phyloP scores from a whole-genome alignment of 1,140 invertebrate species.

The Panagrolaimus sp. region DNA sequence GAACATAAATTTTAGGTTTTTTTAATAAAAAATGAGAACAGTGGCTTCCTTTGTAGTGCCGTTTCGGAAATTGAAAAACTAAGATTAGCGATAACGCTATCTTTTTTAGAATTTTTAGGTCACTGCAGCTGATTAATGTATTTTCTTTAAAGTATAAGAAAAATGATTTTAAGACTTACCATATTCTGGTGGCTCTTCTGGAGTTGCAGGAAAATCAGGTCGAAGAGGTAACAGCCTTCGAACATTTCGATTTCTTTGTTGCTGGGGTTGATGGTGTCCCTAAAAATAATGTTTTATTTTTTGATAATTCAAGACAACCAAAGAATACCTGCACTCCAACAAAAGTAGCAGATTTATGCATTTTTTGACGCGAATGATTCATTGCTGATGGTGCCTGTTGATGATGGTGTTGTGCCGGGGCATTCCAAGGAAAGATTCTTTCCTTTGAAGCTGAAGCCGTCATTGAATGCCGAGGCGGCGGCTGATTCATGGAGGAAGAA shows the following conservation, averaged over 20 bases:
- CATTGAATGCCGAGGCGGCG: too few species aligned
- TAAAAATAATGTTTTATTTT: not conserved
- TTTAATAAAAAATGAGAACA: too few species aligned
- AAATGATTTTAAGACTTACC: not conserved
- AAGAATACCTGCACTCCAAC: not conserved
- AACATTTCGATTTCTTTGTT: not conserved
- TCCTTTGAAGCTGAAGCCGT: too few species aligned
- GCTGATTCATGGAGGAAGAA: too few species aligned
- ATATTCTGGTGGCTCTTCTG: slow-evolving; percentile 1
- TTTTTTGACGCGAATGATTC: not conserved
- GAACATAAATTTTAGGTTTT: too few species aligned
- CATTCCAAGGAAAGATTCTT: not conserved
- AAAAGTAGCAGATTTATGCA: not conserved
- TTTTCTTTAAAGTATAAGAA: too few species aligned
- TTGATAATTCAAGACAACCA: not conserved
- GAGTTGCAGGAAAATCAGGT: slow-evolving; percentile 4
- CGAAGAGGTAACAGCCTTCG: slow-evolving; percentile 1
- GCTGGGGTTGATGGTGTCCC: not conserved
- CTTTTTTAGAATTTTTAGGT: too few species aligned
- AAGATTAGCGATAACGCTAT: too few species aligned
- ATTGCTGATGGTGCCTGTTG: not conserved
- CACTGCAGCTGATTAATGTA: too few species aligned
- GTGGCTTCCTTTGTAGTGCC: too few species aligned
- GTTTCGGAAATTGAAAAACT: too few species aligned
- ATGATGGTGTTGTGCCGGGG: not conserved